Evolutionary conservation across 2,888 invertebrate genomes (phyloP).

Genomic region (Ephialtes manifestator): DNA sequence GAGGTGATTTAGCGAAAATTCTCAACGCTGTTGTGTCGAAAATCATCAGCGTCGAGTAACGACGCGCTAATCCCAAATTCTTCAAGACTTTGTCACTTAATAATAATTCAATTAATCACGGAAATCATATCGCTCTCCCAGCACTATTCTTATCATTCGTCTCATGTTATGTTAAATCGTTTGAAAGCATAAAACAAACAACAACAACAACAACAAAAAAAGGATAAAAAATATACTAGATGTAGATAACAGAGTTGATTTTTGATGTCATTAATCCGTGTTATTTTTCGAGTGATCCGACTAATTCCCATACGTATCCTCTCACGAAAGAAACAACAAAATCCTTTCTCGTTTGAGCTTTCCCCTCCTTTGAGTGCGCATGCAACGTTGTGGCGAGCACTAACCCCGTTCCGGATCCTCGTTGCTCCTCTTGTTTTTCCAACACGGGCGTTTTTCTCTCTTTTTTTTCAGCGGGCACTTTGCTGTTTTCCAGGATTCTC

Average conservation of each 20-base stretch:
- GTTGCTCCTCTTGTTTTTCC: conserved; percentile 84
- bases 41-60: conserved; percentile 17
- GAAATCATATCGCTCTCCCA: conserved; percentile 45
- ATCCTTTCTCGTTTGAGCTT: neutral
- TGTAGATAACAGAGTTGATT: conserved; percentile 70
- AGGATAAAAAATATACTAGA: conserved; percentile 53
- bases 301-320: conserved; percentile 69
- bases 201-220: conserved; percentile 1
- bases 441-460: conserved; percentile 86
- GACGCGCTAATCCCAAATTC: neutral
- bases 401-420: conserved; percentile 85
- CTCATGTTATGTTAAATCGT: conserved; percentile 65
- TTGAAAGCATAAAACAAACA: conserved; percentile 28
- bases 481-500: conserved; percentile 95
- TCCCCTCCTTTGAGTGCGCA: conserved; percentile 81
- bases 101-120: conserved; percentile 26
- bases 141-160: conserved; percentile 48
- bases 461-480: conserved; percentile 92
- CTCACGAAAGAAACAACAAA: neutral
- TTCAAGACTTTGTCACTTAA: neutral
- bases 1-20: neutral
- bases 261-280: conserved; percentile 72
- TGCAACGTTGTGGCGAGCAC: conserved; percentile 86
- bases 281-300: conserved; percentile 71
- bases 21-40: neutral